Evolutionary conservation across 2,797 vertebrate species (phyloP), one percentile per base, ranked within the genome.

Genomic region (Somateria mollissima): DNA sequence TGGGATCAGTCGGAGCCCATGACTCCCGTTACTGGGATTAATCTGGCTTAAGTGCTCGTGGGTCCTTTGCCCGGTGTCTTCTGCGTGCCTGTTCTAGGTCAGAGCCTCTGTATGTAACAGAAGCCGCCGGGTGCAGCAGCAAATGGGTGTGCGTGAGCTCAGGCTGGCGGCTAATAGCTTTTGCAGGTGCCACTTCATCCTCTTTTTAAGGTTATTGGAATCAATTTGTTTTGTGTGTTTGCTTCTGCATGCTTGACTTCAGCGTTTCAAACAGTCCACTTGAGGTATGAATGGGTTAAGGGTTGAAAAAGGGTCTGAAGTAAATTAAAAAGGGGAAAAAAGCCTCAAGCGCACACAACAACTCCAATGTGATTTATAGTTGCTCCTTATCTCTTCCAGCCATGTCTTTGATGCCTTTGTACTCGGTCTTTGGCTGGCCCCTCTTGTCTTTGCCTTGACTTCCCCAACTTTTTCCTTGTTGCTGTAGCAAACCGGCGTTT

Each of bases 41-140:
- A 84, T 84, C 70, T 88, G 95, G 22, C 0, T 75, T 92, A 94
- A 88, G 54, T 95, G 45, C 51, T 69, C 13, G 85, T 32, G 67
- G 79, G 54, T 83, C 34, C 66, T 86, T 92, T 77, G 75, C 79
- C 92, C 61, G 32, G 70, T 2, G 0, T 84, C 66, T 92, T 92
- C 62, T 69, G 0, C 66, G 34, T 71, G 57, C 69, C 85, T 85
- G 65, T 49, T 95, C 21, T 88, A 75, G 70, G 41, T 71, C 32
- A 36, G 74, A 90, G 37, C 37, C 25, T 86, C 34, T 54, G 0
- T 45, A 6, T 8, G 4, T 61, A 54, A 71, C 37, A 78, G 39
- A 65, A 65, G 39, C 62, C 28, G 21, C 39, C 32, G 28, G 30
- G 21, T 43, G 54, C 54, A 45, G n/a, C 28, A 28, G 18, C 27